These are phyloP conservation scores for Ardeotis arabs DNA, from an alignment of 2,113 vertebrate genomes.

Conservation along the genomic window DNA sequence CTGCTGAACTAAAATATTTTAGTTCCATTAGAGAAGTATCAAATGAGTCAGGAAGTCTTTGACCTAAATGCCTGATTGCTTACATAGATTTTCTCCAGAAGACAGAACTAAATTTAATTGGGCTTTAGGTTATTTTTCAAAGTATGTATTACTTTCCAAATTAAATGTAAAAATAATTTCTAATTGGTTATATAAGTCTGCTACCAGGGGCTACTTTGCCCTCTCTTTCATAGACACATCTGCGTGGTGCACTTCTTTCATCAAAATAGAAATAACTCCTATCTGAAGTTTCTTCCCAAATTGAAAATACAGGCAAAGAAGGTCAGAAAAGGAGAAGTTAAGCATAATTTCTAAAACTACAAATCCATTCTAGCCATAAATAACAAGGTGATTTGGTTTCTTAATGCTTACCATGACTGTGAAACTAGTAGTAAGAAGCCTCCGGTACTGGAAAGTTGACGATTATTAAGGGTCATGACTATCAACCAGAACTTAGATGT, in stretches of 20 bases:
- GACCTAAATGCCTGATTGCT: neutral
- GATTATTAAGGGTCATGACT: neutral
- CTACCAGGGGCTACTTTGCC: neutral
- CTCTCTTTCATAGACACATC: neutral
- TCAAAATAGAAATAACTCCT: neutral
- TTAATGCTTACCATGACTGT: neutral
- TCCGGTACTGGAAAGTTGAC: neutral
- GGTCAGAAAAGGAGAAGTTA: neutral
- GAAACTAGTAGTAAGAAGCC: neutral
- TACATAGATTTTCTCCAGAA: neutral
- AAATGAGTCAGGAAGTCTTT: neutral
- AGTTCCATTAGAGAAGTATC: neutral
- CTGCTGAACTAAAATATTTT: neutral
- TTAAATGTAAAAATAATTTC: neutral
- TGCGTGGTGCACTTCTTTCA: neutral
- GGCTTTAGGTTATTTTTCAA: neutral
- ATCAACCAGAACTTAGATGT: neutral
- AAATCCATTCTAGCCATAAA: neutral
- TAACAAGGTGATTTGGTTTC: neutral
- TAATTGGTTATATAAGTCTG: rapidly evolving
- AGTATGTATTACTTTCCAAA: neutral
- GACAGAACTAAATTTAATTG: neutral
- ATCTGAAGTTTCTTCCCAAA: neutral
- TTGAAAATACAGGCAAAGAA: neutral
- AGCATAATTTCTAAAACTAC: neutral